Base-by-base conservation (phyloP, 2,888 invertebrate species). In the Toxonevra muliebris region DNA sequence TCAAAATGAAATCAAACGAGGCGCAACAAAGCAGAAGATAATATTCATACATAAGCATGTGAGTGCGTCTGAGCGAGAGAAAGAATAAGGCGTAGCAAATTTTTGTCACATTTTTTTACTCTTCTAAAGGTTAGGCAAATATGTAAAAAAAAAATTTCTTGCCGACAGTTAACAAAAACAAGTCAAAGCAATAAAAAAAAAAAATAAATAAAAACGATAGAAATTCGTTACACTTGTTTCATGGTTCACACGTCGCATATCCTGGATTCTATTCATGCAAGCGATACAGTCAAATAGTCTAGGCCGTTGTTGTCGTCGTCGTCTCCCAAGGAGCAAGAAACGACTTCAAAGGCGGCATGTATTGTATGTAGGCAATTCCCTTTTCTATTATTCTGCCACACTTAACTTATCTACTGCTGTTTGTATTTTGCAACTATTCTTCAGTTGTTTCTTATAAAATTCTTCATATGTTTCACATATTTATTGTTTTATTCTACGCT, bases 41-140 rank as follows among this genome's bases (percentile, higher is more conserved):
- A 30, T 7, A 30, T 30, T 4, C 7, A 7, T 30, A 30, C 30
- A 30, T 7, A 30, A 30, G 30, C 30, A 7, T 30, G 30, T 30
- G 7, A 30, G 30, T 30, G 30, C 30, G 30, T 30, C 30, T 30
- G 30, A 2, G 3, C 7, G 30, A 4, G 30, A 30, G 7, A 30
- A 30, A 30, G 30, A 7, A 30, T n/a, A 66, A 74, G 76, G 81
- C 82, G 76, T 82, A 71, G 76, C 81, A 76, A 81, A 81, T 82
- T 80, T 73, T 73, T 82, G 80, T 82, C 80, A 76, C 77, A 76
- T 79, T 77, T 77, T 69, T 73, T 73, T 73, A 73, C 74, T 74
- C 73, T 69, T 69, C 58, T 62, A 66, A 30, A 54, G 17, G 4
- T 48, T 13, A 9, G 42, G 50, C 42, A 15, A 43, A 15, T 43